These are phyloP conservation scores for Caenorhabditis sp. DNA, from an alignment of 2,888 invertebrate species.

Conservation along the genomic window DNA sequence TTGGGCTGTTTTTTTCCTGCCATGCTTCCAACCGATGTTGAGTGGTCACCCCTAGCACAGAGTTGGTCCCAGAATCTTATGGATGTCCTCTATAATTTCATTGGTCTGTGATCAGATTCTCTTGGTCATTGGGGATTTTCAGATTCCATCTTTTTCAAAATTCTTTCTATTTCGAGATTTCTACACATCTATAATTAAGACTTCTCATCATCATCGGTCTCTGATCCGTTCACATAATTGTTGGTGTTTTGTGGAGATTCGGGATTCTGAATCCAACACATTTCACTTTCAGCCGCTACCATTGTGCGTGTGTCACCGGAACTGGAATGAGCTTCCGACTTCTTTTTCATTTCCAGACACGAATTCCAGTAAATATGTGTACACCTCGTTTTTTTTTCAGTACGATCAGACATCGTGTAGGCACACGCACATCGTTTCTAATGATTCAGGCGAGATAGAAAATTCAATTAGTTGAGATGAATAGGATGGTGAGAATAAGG, in stretches of 20 bases:
- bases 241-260: neutral
- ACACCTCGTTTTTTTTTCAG: constrained; percentile 3
- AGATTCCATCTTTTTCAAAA: neutral
- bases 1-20: neutral
- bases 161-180: neutral
- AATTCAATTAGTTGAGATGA: constrained; percentile 53
- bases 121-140: neutral
- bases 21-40: too few species aligned
- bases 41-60: too few species aligned
- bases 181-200: neutral
- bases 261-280: neutral
- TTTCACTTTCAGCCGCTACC: neutral
- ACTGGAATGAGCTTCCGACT: constrained; percentile 1
- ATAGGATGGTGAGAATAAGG: constrained; percentile 8
- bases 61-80: constrained; percentile 9
- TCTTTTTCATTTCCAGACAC: neutral
- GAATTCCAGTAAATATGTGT: constrained; percentile 30
- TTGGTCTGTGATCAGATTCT: constrained; percentile 10
- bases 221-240: neutral
- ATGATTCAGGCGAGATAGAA: constrained; percentile 24
- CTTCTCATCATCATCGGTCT: neutral
- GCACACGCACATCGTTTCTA: constrained; percentile 7
- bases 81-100: constrained; percentile 5
- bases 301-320: constrained; percentile 1
- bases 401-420: constrained; percentile 40